Evolutionary conservation across 2,797 vertebrate genomes (phyloP), one percentile per base, ranked within the genome.

Genomic region (Ibycter americanus): DNA sequence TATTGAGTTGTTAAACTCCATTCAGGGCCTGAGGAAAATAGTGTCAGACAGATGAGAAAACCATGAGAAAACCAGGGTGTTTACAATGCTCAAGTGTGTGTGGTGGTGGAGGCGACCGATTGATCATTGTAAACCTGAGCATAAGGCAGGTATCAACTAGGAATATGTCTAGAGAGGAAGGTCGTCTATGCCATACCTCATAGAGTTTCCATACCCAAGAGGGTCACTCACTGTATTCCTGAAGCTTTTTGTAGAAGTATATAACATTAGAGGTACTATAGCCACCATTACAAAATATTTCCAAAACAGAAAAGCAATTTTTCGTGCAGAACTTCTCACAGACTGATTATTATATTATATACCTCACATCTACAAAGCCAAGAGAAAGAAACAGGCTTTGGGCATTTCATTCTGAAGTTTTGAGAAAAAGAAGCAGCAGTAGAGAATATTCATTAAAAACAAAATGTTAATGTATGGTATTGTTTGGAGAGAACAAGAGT

Each of bases 31-130:
- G 47, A 67, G 66, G 49, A 80, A 92, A 90, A 34, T 15, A 52
- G 11, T 6, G 20, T 17, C 18, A 80, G 36, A 63, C 20, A 32
- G 12, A 56, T 27, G 26, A 70, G 52, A 47, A 73, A 77, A 93
- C 51, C 8, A 56, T 27, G 26, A 70, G 52, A 47, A 73, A 77
- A 93, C 51, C 8, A 46, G 26, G 20, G 32, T 56, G 14, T 38
- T 4, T 3, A 26, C 76, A 66, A 4, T 32, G 29, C 46, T 80
- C 0, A 1, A 36, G 22, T 31, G 13, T 8, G 5, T 10, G 19
- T 20, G 25, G 14, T 26, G 11, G 11, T 8, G 22, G 12, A 40
- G 29, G n/a, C 51, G 47, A 67, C 31, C 51, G 80, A 91, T 86
- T 74, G 25, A 15, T 74, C 23, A 18, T 26, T 51, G 15, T 58